A percentile compares a stretch with the other conserved stretches of the same genome.
Evolutionary conservation across 2,113 vertebrate species (phyloP).

Genomic region (Odocoileus hemionus): DNA sequence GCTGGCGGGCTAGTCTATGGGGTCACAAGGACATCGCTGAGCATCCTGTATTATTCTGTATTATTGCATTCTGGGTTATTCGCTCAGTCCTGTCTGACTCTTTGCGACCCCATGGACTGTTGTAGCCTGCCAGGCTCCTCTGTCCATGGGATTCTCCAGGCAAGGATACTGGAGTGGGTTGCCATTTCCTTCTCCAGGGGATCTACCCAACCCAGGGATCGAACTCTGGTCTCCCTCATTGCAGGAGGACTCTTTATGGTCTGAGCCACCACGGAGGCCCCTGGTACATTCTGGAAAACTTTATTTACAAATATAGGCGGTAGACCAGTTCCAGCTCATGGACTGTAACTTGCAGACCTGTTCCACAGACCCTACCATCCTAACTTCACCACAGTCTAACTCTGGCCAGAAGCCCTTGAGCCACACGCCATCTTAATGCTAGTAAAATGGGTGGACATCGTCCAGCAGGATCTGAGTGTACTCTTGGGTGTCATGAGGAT

Average conservation of each 20-base stretch:
- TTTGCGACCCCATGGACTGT: not conserved
- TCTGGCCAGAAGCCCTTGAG: not conserved
- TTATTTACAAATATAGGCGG: not conserved
- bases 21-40: not conserved
- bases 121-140: not conserved
- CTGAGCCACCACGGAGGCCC: not conserved
- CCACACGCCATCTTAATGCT: not conserved
- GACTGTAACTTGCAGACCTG: not conserved
- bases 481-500: not conserved
- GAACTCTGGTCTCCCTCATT: not conserved
- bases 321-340: not conserved
- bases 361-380: not conserved
- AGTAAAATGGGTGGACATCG: not conserved
- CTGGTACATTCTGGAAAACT: not conserved
- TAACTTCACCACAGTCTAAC: not conserved
- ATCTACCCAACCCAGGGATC: not conserved
- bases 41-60: too few species aligned
- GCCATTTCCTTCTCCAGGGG: not conserved
- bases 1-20: not conserved
- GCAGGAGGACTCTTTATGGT: not conserved
- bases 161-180: not conserved
- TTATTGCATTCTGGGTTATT: not conserved
- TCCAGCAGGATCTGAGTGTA: not conserved
- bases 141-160: not conserved
- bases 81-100: not conserved